Conservation (phyloP, 2,888 invertebrate species). For the Phymatocera aterrima region DNA sequence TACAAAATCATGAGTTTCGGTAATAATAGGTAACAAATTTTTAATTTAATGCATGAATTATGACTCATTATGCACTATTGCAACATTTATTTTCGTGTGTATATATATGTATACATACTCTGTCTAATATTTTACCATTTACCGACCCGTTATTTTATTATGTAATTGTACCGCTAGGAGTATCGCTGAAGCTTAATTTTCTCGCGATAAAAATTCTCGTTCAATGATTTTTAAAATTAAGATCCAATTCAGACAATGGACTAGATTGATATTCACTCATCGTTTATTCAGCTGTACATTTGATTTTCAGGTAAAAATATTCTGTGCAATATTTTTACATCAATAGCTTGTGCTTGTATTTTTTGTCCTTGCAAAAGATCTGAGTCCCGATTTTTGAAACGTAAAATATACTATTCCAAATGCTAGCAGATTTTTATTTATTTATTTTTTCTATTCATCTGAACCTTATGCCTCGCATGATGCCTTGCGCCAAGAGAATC, state of each 20-base stretch:
- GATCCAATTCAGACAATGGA: background rate
- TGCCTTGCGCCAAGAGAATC: constrained; percentile 1
- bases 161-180: background rate
- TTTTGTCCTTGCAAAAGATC: background rate
- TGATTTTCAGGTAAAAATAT: background rate
- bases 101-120: constrained; percentile 2
- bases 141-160: constrained; percentile 4
- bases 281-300: background rate
- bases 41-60: constrained; percentile 34
- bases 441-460: constrained; percentile 12
- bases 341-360: background rate
- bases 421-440: too few relatives aligned
- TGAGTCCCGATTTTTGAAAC: background rate
- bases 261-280: background rate
- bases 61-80: constrained; percentile 10
- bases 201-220: background rate
- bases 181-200: background rate
- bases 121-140: constrained; percentile 20
- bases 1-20: constrained; percentile 15
- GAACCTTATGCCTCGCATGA: constrained; percentile 15
- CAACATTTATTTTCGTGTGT: background rate
- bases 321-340: background rate
- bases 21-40: background rate
- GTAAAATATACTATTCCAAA: background rate
- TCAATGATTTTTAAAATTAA: background rate